A percentile compares a stretch with the other conserved stretches of the same genome.
Conservation (phyloP, 2,797 vertebrate genomes). For the Rhinella marina region DNA sequence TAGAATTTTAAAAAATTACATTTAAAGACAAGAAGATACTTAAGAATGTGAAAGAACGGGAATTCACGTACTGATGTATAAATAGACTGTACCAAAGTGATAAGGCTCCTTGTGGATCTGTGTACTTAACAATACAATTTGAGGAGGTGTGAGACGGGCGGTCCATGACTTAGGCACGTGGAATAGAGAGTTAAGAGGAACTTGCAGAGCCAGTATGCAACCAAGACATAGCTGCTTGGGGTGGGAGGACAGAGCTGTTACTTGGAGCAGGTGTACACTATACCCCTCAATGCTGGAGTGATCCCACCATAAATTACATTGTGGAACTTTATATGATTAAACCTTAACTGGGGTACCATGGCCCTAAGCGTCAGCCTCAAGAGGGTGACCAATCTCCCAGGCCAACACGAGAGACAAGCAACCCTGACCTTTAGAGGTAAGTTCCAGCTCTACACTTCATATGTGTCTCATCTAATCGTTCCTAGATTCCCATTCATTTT, state of each 20-base stretch:
- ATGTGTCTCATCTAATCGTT: background rate
- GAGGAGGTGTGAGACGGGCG: constrained; percentile 45
- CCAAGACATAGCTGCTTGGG: constrained; percentile 13
- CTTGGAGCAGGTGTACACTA: background rate
- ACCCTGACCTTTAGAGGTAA: constrained; percentile 84
- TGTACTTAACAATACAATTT: constrained; percentile 45
- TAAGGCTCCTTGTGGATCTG: constrained; percentile 37
- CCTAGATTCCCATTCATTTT: background rate
- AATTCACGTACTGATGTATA: background rate
- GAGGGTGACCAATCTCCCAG: constrained; percentile 82
- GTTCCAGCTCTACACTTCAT: constrained; percentile 17
- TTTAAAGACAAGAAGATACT: background rate
- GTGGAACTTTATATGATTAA: background rate
- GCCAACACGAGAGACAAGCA: constrained; percentile 83
- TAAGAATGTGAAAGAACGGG: background rate
- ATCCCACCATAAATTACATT: background rate
- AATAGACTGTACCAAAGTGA: constrained; percentile 14
- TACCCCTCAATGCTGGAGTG: constrained; percentile 27
- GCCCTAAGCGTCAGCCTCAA: constrained; percentile 82
- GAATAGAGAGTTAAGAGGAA: constrained; percentile 47
- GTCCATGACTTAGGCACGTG: constrained; percentile 42
- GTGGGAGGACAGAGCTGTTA: constrained; percentile 22
- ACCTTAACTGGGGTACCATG: constrained; percentile 71
- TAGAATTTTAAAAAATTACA: background rate
- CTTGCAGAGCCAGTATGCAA: constrained; percentile 40